Evolutionary conservation across 2,888 invertebrate species (phyloP), one percentile per base, ranked within the genome.

Genomic region (Sesia bembeciformis): DNA sequence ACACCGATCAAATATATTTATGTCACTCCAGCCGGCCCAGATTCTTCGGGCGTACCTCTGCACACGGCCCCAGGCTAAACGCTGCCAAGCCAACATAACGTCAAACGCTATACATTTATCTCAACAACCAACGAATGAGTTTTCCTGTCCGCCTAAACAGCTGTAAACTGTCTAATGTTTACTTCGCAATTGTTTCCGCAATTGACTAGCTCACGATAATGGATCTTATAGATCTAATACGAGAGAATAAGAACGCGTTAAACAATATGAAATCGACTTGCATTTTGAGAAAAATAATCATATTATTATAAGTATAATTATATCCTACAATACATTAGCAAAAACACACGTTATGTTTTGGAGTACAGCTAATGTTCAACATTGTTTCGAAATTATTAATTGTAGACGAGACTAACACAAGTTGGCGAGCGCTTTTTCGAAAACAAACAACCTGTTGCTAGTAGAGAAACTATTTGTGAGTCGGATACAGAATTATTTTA

Each of bases 1-100:
- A 72, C 76, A 68, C 72, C 67, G 81, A 84, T 87, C 84, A 84
- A 85, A 88, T 86, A 85, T 88, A 88, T 86, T 87, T 83, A 80
- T 87, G 88, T 87, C 87, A 85, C 84, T 89, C 88, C 88, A 89
- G 88, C 65, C 85, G 88, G 74, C 85, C 86, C 82, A 85, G 82
- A 86, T 88, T 84, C 84, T 68, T 74, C 67, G 71, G 70, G 74
- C 81, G 78, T 72, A 79, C 79, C 78, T 81, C 74, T 89, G 88
- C 88, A 78, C 88, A 89, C 88, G 88, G 88, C 88, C 77, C 77
- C 76, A 81, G 67, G 58, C 61, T 62, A 69, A 62, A 54, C 76
- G 84, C 68, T 87, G 88, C 88, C 88, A 87, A 87, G 71, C 73
- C 73, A 67, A 76, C 74, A 77, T 67, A 75, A 76, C 75, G 70